Evolutionary conservation across 1,140 invertebrate genomes (phyloP).

Genomic region (Matsumurasca onukii): DNA sequence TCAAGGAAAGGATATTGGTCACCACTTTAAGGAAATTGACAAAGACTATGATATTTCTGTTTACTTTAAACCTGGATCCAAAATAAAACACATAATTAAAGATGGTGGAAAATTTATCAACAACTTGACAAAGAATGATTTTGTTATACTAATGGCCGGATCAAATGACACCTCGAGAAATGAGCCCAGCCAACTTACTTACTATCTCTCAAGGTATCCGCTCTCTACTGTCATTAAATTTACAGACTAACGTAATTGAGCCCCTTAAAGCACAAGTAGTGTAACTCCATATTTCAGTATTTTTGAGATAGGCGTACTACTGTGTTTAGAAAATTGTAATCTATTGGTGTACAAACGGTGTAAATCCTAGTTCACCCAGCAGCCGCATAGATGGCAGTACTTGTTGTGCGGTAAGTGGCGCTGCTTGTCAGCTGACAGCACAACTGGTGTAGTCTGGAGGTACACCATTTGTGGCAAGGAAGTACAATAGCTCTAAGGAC

Average conservation of each 20-base stretch:
- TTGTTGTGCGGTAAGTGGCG: not conserved
- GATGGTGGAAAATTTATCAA: not conserved
- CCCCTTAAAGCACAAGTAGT: not conserved
- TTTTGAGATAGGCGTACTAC: not conserved
- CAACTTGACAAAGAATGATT: slow-evolving; percentile 10
- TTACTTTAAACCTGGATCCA: slow-evolving; percentile 14
- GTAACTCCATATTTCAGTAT: not conserved
- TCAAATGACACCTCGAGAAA: no score
- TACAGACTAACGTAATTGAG: slow-evolving; percentile 17
- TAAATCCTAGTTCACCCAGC: slow-evolving; percentile 9
- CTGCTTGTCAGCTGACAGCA: not conserved
- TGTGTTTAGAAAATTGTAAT: not conserved
- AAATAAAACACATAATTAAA: slow-evolving; percentile 12
- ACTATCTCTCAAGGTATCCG: slow-evolving; percentile 10
- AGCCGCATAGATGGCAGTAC: slow-evolving; percentile 16
- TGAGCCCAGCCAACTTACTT: not conserved
- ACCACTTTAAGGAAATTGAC: not conserved
- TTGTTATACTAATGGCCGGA: slow-evolving; percentile 10
- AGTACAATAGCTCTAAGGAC: not conserved
- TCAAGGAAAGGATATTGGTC: slow-evolving; percentile 8
- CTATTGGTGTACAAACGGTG: not conserved
- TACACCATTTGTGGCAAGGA: not conserved
- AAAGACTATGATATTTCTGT: slow-evolving; percentile 10
- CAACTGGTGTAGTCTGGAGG: slow-evolving; percentile 4
- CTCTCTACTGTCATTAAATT: not conserved